These are phyloP conservation scores for Meda fulgida DNA, from an alignment of 2,797 vertebrate genomes.

Conservation along the genomic window DNA sequence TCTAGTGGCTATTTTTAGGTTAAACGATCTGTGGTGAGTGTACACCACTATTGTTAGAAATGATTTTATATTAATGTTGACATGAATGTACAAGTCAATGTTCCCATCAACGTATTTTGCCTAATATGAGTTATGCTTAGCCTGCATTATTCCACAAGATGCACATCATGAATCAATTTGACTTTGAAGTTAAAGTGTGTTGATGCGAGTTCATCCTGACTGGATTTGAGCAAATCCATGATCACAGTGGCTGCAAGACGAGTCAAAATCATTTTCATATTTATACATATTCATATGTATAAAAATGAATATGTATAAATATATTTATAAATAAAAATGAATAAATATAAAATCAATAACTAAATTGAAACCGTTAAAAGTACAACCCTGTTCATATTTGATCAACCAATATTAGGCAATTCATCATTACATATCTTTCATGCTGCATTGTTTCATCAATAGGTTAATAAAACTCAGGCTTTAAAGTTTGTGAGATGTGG, in stretches of 20 bases:
- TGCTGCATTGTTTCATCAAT: too few species aligned
- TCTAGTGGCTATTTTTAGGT: not conserved
- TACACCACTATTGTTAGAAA: too few species aligned
- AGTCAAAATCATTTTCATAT: accelerated
- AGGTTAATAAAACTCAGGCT: too few species aligned
- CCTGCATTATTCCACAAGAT: not conserved
- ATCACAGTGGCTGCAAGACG: not conserved
- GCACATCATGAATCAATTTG: not conserved
- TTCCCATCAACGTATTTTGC: not conserved
- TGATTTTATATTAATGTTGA: too few species aligned
- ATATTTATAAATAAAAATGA: not conserved
- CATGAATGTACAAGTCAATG: not conserved
- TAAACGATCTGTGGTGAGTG: not conserved
- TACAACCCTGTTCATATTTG: too few species aligned
- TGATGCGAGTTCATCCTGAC: too few species aligned
- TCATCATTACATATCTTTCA: too few species aligned
- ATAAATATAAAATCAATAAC: not conserved
- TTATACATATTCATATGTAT: too few species aligned
- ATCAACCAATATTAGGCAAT: too few species aligned
- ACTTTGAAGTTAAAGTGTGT: not conserved
- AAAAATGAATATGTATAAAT: not conserved
- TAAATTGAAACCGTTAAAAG: too few species aligned
- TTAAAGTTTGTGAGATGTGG: too few species aligned
- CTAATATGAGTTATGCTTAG: too few species aligned
- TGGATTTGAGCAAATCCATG: not conserved